Evolutionary conservation across 1,140 invertebrate species (phyloP).

Genomic region (Drosophila chauvacae): DNA sequence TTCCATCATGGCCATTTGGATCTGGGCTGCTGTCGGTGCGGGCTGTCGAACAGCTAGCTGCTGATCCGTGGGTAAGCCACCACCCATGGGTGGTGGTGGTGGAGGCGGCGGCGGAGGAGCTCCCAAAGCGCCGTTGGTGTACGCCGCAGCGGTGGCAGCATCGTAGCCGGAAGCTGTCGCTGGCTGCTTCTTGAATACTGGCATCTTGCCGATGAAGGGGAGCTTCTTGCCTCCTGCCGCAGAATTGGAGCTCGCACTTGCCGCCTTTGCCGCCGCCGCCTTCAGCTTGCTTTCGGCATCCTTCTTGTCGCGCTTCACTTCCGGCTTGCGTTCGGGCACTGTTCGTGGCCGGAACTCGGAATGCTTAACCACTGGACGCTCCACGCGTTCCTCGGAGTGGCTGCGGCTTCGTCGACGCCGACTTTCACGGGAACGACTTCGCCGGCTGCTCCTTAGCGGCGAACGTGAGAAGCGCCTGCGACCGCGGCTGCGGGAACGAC

Average conservation of each 20-base stretch:
- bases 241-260: slow-evolving; percentile 4
- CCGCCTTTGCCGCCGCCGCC: slow-evolving; percentile 17
- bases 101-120: slow-evolving; percentile 56
- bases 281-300: slow-evolving; percentile 51
- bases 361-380: slow-evolving; percentile 79
- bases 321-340: slow-evolving; percentile 57
- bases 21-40: slow-evolving; percentile 78
- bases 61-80: slow-evolving; percentile 19
- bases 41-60: slow-evolving; percentile 33
- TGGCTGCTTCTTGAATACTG: slow-evolving; percentile 88
- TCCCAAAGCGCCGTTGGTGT: slow-evolving; percentile 53
- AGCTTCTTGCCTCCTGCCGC: slow-evolving; percentile 85
- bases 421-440: slow-evolving; percentile 56
- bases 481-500: slow-evolving; percentile 54
- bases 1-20: slow-evolving; percentile 84
- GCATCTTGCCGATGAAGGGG: slow-evolving; percentile 89
- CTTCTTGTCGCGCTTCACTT: slow-evolving; percentile 84
- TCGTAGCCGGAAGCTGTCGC: slow-evolving; percentile 26
- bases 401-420: slow-evolving; percentile 57
- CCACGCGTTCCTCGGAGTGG: slow-evolving; percentile 61
- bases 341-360: slow-evolving; percentile 79
- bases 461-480: slow-evolving; percentile 56
- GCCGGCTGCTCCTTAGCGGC: slow-evolving; percentile 44
- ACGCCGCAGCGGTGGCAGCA: slow-evolving; percentile 6
- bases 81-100: slow-evolving; percentile 22